phyloP scores from a whole-genome alignment of 2,888 invertebrate genomes.

The Ctenicera cuprea region DNA sequence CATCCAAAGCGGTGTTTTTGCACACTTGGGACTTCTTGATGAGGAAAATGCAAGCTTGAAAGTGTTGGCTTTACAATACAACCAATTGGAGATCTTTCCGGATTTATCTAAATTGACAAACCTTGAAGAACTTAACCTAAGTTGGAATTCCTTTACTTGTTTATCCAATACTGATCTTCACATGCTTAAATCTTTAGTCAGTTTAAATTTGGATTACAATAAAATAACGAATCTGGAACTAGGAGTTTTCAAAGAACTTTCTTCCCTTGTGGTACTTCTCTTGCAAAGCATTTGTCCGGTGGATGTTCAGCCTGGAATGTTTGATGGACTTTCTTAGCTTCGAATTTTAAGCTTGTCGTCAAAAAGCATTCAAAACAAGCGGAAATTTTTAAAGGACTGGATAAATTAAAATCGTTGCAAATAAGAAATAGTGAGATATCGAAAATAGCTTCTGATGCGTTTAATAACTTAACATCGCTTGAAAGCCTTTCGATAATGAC shows the following conservation, averaged over 20 bases:
- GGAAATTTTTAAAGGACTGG: conserved; percentile 74
- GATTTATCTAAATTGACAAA: neutral
- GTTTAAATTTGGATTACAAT: conserved; percentile 11
- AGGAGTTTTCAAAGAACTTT: neutral
- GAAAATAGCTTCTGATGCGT: neutral
- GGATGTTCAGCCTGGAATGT: conserved; percentile 65
- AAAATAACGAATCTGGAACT: conserved; percentile 5
- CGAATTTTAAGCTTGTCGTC: conserved; percentile 79
- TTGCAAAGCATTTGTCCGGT: conserved; percentile 79
- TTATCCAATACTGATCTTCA: neutral
- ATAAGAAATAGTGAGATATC: conserved; percentile 79
- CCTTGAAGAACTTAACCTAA: conserved; percentile 15
- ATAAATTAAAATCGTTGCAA: conserved; percentile 77
- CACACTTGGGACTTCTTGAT: too few species aligned
- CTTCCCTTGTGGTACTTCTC: conserved; percentile 75
- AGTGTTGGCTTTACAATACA: too few species aligned
- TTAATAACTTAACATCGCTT: conserved; percentile 22
- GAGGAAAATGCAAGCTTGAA: too few species aligned
- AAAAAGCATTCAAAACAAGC: conserved; percentile 76
- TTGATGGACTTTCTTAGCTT: conserved; percentile 74
- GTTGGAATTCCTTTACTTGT: neutral
- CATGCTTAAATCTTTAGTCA: conserved; percentile 2
- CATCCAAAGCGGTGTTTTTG: too few species aligned
- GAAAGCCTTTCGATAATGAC: conserved; percentile 8
- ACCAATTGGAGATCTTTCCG: neutral